Evolutionary conservation across 2,888 invertebrate species (phyloP).

Genomic region (Trichogramma dendrolimi): DNA sequence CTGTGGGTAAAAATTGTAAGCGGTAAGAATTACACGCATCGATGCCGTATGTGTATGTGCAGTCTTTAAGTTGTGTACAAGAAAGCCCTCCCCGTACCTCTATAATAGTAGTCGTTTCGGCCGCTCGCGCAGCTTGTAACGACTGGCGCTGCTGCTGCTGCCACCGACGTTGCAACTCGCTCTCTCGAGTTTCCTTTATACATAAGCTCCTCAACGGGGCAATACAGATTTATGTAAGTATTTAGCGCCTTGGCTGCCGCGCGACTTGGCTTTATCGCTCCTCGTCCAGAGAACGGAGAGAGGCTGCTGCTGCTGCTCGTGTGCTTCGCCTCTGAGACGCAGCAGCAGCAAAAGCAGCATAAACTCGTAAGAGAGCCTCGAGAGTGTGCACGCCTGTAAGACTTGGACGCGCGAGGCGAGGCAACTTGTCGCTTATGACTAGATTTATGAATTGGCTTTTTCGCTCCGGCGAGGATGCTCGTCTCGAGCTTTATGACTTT

Average conservation of each 20-base stretch:
- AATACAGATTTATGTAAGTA: constrained; percentile 54
- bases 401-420: background rate
- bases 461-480: too few species aligned
- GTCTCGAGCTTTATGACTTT: too few species aligned
- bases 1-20: background rate
- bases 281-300: constrained; percentile 47
- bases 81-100: too few species aligned
- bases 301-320: background rate
- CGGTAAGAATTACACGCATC: too few species aligned
- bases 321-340: background rate
- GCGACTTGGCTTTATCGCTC: constrained; percentile 52
- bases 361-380: background rate
- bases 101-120: too few species aligned
- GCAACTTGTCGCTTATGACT: background rate
- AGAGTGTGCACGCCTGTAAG: background rate
- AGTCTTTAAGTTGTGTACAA: too few species aligned
- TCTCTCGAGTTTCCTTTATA: constrained; percentile 14
- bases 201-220: constrained; percentile 37
- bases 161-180: background rate
- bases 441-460: too few species aligned
- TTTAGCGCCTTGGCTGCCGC: constrained; percentile 41
- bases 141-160: constrained; percentile 19
- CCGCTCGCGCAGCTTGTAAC: constrained; percentile 7
- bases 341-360: background rate
- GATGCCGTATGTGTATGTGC: too few species aligned